These are phyloP conservation scores for Callopanchax toddi DNA, from an alignment of 2,113 vertebrate species.

Conservation along the genomic window DNA sequence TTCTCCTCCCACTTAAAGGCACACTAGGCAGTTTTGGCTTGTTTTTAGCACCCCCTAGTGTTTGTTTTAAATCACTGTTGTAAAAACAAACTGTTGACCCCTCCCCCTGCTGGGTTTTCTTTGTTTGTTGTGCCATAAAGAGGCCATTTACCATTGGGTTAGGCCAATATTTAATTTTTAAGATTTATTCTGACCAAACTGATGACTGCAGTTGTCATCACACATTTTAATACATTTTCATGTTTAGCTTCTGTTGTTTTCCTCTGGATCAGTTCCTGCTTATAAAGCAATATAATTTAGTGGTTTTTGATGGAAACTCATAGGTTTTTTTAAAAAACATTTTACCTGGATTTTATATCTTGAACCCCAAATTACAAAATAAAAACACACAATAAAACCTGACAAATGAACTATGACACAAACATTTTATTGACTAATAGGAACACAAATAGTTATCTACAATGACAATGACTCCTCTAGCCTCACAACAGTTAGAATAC, in stretches of 20 bases:
- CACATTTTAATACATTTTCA: neutral
- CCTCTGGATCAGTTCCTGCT: neutral
- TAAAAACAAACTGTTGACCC: too few relatives aligned
- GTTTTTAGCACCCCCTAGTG: too few relatives aligned
- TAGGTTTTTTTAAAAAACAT: too few relatives aligned
- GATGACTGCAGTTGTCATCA: neutral
- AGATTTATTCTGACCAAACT: neutral
- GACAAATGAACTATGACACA: slow-evolving; percentile 58
- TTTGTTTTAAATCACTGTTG: too few relatives aligned
- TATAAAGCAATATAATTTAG: neutral
- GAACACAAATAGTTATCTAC: slow-evolving; percentile 66
- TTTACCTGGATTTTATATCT: too few relatives aligned
- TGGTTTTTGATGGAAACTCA: too few relatives aligned
- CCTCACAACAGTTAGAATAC: slow-evolving; percentile 72
- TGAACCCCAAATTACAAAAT: slow-evolving; percentile 33
- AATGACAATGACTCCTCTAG: slow-evolving; percentile 64
- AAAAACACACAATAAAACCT: slow-evolving; percentile 49
- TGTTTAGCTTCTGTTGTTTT: neutral
- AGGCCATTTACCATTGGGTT: too few relatives aligned
- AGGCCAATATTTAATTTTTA: neutral
- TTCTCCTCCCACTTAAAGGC: too few relatives aligned
- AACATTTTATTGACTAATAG: slow-evolving; percentile 59
- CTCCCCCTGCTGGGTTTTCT: too few relatives aligned
- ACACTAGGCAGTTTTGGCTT: too few relatives aligned
- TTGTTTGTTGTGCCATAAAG: too few relatives aligned